Evolutionary conservation across 2,113 vertebrate genomes (phyloP), one percentile per base, ranked within the genome.

Genomic region (Numenius arquata): DNA sequence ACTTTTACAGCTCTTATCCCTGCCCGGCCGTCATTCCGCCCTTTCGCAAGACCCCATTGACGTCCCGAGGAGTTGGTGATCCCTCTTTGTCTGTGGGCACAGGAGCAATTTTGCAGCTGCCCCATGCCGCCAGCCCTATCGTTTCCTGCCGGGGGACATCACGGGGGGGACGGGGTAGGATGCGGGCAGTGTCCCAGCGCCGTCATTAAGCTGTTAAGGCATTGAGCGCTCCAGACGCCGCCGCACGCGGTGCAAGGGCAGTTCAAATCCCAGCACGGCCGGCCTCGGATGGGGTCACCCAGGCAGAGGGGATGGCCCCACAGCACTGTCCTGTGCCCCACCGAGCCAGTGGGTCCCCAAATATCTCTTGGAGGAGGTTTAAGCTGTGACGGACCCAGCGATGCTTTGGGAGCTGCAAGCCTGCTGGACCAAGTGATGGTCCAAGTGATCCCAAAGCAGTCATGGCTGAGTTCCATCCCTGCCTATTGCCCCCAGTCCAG

Each of bases 121-220:
- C 93, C 89, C 80, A 5, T 1, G 34, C 43, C 17, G n/a, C 63
- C 93, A 82, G 79, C 94, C 70, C 96, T 93, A 55, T 23, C 72
- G 89, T 90, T 86, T 79, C 82, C 85, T 71, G 81, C 50, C 3
- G 9, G 29, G 68, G 76, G 47, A 47, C 2, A 8, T 47, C 70
- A 25, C 67, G 26, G 20, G 70, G 67, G 80, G 55, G 45, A 21
- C 10, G 76, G 83, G 91, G 67, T 41, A 61, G 96, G 95, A 88
- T 45, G 15, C 30, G 71, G 89, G 63, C 56, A 18, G 56, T 4
- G 52, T 53, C 96, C 93, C 94, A 4, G 56, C 9, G 23, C 92
- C 6, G 16, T 96, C 96, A 97, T 98, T 98, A 97, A 98, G 98
- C 95, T 95, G 96, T 98, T 97, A 97, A 97, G 78, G 96, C 96